Evolutionary conservation across 1,140 invertebrate species (phyloP).

Genomic region (Campoletis sonorensis): DNA sequence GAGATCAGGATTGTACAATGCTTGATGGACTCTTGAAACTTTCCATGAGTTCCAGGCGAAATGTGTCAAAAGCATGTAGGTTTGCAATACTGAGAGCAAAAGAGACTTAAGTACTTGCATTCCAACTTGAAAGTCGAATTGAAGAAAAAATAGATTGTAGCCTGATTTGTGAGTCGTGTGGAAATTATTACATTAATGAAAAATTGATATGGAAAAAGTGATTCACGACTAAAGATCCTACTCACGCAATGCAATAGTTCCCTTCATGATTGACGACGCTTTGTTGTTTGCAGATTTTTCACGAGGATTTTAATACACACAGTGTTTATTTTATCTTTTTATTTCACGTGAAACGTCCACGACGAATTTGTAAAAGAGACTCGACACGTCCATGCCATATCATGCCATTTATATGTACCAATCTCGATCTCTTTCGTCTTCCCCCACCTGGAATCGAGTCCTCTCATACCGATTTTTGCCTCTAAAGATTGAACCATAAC

Average conservation of each 20-base stretch:
- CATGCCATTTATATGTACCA: constrained; percentile 65
- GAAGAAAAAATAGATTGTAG: not conserved
- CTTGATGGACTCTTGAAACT: not conserved
- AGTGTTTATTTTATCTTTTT: not conserved
- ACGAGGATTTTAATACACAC: not conserved
- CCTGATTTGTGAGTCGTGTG: too few relatives aligned
- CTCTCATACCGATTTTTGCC: not conserved
- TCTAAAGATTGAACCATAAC: constrained; percentile 9
- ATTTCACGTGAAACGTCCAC: constrained; percentile 23
- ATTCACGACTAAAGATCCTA: not conserved
- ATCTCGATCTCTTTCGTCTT: constrained; percentile 48
- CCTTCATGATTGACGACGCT: constrained; percentile 46
- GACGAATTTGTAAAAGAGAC: constrained; percentile 54
- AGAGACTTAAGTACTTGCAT: too few relatives aligned
- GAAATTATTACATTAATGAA: not conserved
- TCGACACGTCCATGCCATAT: constrained; percentile 59
- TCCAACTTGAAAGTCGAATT: too few relatives aligned
- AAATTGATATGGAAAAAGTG: not conserved
- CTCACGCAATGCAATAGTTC: constrained; percentile 54
- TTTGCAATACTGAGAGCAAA: too few relatives aligned
- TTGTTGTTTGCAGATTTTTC: constrained; percentile 17
- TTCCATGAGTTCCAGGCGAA: not conserved
- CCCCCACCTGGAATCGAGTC: constrained; percentile 57
- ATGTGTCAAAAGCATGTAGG: not conserved
- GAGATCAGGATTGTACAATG: not conserved